Base-by-base conservation (phyloP, 1,140 invertebrate genomes). In the Zelostemma sp. region DNA sequence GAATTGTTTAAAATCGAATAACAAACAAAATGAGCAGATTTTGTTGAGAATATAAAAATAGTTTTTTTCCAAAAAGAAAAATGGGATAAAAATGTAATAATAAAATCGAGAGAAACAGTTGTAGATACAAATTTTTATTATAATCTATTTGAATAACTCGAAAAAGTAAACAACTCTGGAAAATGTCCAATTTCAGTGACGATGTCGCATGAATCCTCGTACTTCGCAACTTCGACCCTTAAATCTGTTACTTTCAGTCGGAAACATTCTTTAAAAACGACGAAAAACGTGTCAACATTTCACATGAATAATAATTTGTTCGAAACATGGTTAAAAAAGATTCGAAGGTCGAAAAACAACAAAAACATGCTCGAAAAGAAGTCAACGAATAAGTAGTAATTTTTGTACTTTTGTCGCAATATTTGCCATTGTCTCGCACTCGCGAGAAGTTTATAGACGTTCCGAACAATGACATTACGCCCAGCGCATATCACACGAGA, bases 331-430 rank as follows among this genome's bases (percentile, higher is more conserved):
- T n/a, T n/a, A n/a, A n/a, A n/a, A n/a, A n/a, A n/a, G n/a, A 57
- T 57, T 48, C 40, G 5, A 15, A 33, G 15, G 14, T 11, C 14
- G 18, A 38, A 48, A 9, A 25, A 11, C 21, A 11, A 40, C 19
- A 46, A n/a, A n/a, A 19, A 6, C 16, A 1, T 16, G 3, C 1
- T 18, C 33, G 41, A 53, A 25, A 43, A 16, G 6, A 55, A 53
- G 35, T 11, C 47, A 59, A 15, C 51, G 12, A 15, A 47, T 61
- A 54, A 15, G 50, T 43, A 48, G 35, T 38, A 19, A 55, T 12
- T 18, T 62, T 62, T 62, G 59, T 62, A 62, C 59, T 62, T 59
- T 62, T 62, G 43, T 45, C 47, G 50, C 59, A 54, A 49, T 4
- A 46, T 59, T 53, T 47, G 54, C 15, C 33, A 54, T 49, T 47